A percentile compares a stretch with the other conserved stretches of the same genome.
phyloP scores from a whole-genome alignment of 2,888 invertebrate genomes.

The Tiliacea citrago region DNA sequence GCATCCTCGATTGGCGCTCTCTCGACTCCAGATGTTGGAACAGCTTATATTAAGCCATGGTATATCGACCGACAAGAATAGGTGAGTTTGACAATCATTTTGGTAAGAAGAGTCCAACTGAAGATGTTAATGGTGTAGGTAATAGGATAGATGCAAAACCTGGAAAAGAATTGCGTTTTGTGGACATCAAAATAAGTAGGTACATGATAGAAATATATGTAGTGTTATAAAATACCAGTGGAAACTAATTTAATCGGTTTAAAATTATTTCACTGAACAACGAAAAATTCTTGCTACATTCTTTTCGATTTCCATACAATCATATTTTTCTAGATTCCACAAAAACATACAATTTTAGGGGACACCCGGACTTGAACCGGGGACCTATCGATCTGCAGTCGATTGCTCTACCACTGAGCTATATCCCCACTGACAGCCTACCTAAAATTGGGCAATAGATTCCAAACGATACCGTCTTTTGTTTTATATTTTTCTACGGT shows the following conservation, averaged over 20 bases:
- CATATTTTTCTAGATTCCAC: not conserved
- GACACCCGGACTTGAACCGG: constrained; percentile 89
- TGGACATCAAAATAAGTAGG: not conserved
- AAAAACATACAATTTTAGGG: constrained; percentile 88
- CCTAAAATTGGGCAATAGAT: constrained; percentile 23
- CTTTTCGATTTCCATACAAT: not conserved
- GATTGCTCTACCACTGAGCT: constrained; percentile 89
- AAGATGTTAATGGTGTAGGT: not conserved
- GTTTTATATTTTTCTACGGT: constrained; percentile 42
- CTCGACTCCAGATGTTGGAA: constrained; percentile 96
- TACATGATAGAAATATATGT: not conserved
- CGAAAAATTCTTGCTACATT: not conserved
- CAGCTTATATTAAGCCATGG: constrained; percentile 96
- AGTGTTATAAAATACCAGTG: not conserved
- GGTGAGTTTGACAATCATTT: constrained; percentile 83
- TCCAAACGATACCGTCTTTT: constrained; percentile 35
- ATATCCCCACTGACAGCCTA: constrained; percentile 75
- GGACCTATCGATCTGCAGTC: constrained; percentile 90
- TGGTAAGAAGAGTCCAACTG: not conserved
- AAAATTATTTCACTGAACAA: not conserved
- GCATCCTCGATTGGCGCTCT: constrained; percentile 96
- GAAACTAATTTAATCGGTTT: not conserved
- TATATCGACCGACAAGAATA: constrained; percentile 96
- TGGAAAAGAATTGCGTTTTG: not conserved
- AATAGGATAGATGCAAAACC: no score